These are phyloP conservation scores for Cephus rjabovi DNA, from an alignment of 2,888 invertebrate species.

Conservation along the genomic window DNA sequence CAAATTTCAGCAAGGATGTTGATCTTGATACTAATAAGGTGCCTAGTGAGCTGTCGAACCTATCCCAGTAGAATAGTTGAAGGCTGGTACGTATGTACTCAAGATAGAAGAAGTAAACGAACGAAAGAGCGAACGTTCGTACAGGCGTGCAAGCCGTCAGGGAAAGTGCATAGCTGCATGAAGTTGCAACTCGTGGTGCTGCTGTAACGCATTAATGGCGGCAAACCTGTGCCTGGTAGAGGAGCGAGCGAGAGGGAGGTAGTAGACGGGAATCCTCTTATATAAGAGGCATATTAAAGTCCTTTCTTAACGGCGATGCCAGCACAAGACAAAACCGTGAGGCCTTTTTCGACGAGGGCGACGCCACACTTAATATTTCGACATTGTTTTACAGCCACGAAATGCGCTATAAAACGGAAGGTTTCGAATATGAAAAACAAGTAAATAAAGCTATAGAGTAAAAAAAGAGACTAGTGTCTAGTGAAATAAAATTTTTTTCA, in stretches of 20 bases:
- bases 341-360: background rate
- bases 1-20: background rate
- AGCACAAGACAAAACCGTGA: background rate
- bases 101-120: background rate
- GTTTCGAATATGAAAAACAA: background rate
- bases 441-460: background rate
- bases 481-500: background rate
- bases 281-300: slow-evolving; percentile 43
- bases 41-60: background rate
- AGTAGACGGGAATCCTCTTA: slow-evolving; percentile 44
- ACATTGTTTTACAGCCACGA: background rate
- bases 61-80: background rate
- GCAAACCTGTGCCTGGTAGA: background rate
- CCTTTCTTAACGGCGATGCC: slow-evolving; percentile 29
- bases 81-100: background rate
- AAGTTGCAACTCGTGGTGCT: slow-evolving; percentile 40
- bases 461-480: background rate
- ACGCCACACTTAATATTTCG: background rate
- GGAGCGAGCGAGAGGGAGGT: slow-evolving; percentile 12
- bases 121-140: background rate
- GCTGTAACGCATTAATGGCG: slow-evolving; percentile 47
- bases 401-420: background rate
- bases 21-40: background rate
- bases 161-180: slow-evolving; percentile 50
- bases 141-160: slow-evolving; percentile 14